These are phyloP conservation scores for Carettochelys insculpta DNA, from an alignment of 2,113 vertebrate genomes.

Conservation along the genomic window DNA sequence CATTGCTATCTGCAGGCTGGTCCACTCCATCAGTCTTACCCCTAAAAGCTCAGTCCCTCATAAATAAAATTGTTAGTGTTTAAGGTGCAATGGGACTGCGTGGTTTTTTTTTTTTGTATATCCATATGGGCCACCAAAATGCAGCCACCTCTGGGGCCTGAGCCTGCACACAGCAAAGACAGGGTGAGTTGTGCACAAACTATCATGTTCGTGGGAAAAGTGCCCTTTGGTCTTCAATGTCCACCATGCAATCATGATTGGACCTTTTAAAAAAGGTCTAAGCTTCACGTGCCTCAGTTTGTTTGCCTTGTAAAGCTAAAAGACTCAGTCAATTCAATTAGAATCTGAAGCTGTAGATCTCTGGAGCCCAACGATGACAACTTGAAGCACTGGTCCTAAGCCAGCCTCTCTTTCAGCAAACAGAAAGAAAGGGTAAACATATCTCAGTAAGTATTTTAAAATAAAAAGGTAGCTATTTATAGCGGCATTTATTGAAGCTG, in stretches of 20 bases:
- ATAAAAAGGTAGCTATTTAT: slow-evolving; percentile 75
- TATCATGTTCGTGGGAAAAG: background rate
- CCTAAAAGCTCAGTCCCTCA: background rate
- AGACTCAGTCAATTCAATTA: background rate
- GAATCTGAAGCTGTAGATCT: background rate
- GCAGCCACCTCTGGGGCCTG: background rate
- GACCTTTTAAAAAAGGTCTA: background rate
- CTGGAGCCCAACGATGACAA: background rate
- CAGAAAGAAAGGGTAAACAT: slow-evolving; percentile 67
- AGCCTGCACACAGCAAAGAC: background rate
- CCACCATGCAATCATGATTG: background rate
- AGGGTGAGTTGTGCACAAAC: background rate
- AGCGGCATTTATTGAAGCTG: slow-evolving; percentile 76
- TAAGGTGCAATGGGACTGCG: no score
- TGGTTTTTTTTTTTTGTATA: no score
- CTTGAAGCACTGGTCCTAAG: background rate
- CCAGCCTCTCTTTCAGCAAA: background rate
- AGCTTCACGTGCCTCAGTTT: background rate
- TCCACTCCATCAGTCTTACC: no score
- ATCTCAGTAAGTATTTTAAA: slow-evolving; percentile 57
- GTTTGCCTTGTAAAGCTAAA: background rate
- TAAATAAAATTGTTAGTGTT: no score
- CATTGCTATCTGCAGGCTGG: background rate
- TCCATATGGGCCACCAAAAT: background rate
- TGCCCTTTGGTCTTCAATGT: background rate